Evolutionary conservation across 35 echinoderm and acorn worm species (phyloP).

Genomic region (Heliocidaris erythrogramma): DNA sequence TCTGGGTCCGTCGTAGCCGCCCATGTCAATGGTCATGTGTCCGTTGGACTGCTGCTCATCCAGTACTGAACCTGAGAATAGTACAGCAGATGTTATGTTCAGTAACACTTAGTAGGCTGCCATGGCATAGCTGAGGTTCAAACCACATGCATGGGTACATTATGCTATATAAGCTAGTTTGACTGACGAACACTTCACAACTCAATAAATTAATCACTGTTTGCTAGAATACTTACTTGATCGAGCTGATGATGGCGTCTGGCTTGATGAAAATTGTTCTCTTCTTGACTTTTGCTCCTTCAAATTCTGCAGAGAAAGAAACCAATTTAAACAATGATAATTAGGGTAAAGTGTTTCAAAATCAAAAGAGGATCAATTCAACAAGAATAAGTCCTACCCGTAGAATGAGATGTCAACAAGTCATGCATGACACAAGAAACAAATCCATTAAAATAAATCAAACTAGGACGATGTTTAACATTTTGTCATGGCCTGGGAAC

Average conservation of each 20-base stretch:
- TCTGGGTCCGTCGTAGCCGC: slow-evolving; percentile 78
- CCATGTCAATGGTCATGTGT: slow-evolving; percentile 87
- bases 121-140: neutral
- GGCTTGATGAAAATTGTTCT: slow-evolving; percentile 78
- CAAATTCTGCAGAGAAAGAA: slow-evolving; percentile 76
- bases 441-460: too few relatives aligned
- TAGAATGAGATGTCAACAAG: too few relatives aligned
- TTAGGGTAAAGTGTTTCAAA: neutral
- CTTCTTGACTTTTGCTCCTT: slow-evolving; percentile 97
- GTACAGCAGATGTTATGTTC: neutral
- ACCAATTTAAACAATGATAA: neutral
- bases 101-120: neutral
- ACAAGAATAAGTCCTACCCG: too few relatives aligned
- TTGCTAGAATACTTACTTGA: slow-evolving; percentile 7
- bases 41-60: slow-evolving; percentile 73
- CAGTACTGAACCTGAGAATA: slow-evolving; percentile 78
- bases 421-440: too few relatives aligned
- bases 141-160: neutral
- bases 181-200: neutral
- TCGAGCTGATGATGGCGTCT: slow-evolving; percentile 30
- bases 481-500: too few relatives aligned
- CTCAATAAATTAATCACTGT: neutral
- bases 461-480: too few relatives aligned
- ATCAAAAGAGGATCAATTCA: neutral
- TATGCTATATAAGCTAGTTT: neutral